Evolutionary conservation across 2,797 vertebrate species (phyloP), one percentile per base, ranked within the genome.

Genomic region (Simalia tracyae): DNA sequence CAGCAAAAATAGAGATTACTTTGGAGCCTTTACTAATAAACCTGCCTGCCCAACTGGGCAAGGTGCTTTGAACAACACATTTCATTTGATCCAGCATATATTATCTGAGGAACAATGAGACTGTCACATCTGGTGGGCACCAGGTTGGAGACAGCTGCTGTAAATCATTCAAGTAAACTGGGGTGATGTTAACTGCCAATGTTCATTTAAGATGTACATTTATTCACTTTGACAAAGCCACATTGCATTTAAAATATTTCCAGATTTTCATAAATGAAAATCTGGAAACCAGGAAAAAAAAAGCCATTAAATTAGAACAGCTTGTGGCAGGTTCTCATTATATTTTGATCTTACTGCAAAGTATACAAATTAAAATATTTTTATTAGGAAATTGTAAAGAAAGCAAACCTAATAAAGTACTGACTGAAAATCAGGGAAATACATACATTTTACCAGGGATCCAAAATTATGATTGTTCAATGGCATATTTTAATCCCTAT

Each of bases 231-330:
- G 93, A 95, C 94, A 95, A 95, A 95, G 91, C 2, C 24, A 56
- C 50, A 85, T 64, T 94, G 42, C 36, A 93, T 95, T 93, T 90
- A 94, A 96, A 97, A 94, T 91, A 81, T 61, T 95, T 96, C 94
- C 89, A 96, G 88, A 94, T 93, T 93, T 93, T 84, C 91, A 92
- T 31, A 96, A 96, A 96, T 90, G 93, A 95, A 95, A n/a, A n/a
- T n/a, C n/a, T n/a, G n/a, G n/a, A n/a, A n/a, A n/a, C 91, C 94
- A 96, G 92, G 96, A 96, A 92, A 89, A 36, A 24, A 12, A 1
- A 31, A 1, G 15, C 68, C 12, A 22, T 86, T 94, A 96, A 96
- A 96, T 95, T 93, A 93, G 91, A 96, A 95, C 56, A 87, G 93
- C 95, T 95, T 81, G 90, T 92, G 84, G 88, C 54, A 95, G 64